Conservation (phyloP, 2,888 invertebrate genomes). For the Trichogramma evanescens region DNA sequence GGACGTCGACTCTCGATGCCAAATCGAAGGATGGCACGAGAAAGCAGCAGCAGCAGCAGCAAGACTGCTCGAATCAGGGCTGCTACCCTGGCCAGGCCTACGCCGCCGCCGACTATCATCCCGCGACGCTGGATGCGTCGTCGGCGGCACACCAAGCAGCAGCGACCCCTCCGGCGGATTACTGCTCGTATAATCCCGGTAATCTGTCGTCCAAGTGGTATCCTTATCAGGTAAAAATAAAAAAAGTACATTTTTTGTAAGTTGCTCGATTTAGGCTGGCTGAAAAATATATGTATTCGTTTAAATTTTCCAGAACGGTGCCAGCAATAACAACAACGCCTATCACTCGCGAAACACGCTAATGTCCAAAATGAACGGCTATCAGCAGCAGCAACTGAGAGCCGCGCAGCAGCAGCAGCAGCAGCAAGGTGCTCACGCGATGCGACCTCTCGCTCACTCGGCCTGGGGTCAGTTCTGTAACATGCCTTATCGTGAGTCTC, state of each 20-base stretch:
- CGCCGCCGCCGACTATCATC: constrained; percentile 26
- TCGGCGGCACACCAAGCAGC: constrained; percentile 22
- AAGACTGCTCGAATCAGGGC: constrained; percentile 25
- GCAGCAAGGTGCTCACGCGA: background rate
- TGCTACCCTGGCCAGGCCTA: constrained; percentile 21
- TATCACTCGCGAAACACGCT: constrained; percentile 37
- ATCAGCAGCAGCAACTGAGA: constrained; percentile 36
- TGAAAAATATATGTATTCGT: background rate
- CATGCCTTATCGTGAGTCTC: constrained; percentile 38
- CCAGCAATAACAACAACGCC: constrained; percentile 14
- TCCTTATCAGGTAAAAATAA: constrained; percentile 41
- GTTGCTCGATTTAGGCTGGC: too few relatives aligned
- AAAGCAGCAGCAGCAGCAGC: constrained; percentile 31
- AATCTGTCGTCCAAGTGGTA: constrained; percentile 36
- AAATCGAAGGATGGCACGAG: constrained; percentile 39
- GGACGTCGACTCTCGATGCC: constrained; percentile 24
- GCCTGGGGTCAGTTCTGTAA: constrained; percentile 44
- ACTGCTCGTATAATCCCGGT: too few relatives aligned
- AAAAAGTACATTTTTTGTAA: too few relatives aligned
- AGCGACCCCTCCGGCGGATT: constrained; percentile 40
- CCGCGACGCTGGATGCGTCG: background rate
- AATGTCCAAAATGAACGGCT: constrained; percentile 35
- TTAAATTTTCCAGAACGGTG: constrained; percentile 15
- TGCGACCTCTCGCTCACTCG: constrained; percentile 30
- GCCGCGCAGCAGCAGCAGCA: constrained; percentile 30